Percentiles rank a stretch among this genome's conserved stretches.
Conservation (phyloP, 1,140 invertebrate species). For the Nymphalis io region DNA sequence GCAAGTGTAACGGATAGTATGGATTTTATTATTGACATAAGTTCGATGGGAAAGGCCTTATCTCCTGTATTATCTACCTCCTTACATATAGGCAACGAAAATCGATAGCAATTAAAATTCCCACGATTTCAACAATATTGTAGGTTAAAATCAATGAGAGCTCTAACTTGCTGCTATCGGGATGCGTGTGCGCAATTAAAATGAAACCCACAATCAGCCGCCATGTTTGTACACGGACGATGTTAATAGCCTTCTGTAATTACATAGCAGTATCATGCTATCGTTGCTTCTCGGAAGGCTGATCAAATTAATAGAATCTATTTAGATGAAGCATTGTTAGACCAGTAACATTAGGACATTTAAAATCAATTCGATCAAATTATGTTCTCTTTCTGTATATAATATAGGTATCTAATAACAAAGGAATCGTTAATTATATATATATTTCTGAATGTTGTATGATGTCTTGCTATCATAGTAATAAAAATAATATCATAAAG, state of each 20-base stretch:
- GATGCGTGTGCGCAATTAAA: slow-evolving; percentile 79
- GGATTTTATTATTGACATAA: slow-evolving; percentile 7
- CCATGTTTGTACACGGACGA: slow-evolving; percentile 79
- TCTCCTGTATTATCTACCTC: slow-evolving; percentile 18
- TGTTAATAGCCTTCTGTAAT: slow-evolving; percentile 79
- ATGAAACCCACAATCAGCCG: slow-evolving; percentile 77
- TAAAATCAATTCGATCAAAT: slow-evolving; percentile 11
- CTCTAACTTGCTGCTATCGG: slow-evolving; percentile 61
- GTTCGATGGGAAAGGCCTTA: slow-evolving; percentile 11
- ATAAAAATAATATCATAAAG: background rate
- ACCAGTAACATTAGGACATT: slow-evolving; percentile 26
- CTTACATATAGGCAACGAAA: slow-evolving; percentile 38
- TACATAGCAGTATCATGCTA: slow-evolving; percentile 76
- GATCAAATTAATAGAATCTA: slow-evolving; percentile 78
- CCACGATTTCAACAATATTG: slow-evolving; percentile 62
- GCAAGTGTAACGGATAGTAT: background rate
- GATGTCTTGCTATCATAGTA: background rate
- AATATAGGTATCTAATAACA: background rate
- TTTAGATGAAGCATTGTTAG: slow-evolving; percentile 49
- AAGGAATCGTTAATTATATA: background rate
- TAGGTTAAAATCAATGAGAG: slow-evolving; percentile 55
- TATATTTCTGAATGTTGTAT: background rate
- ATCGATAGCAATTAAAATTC: slow-evolving; percentile 69
- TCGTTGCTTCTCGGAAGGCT: slow-evolving; percentile 77
- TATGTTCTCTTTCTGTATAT: slow-evolving; percentile 8